Conservation (phyloP, 2,113 vertebrate species). For the Sceloporus undulatus region DNA sequence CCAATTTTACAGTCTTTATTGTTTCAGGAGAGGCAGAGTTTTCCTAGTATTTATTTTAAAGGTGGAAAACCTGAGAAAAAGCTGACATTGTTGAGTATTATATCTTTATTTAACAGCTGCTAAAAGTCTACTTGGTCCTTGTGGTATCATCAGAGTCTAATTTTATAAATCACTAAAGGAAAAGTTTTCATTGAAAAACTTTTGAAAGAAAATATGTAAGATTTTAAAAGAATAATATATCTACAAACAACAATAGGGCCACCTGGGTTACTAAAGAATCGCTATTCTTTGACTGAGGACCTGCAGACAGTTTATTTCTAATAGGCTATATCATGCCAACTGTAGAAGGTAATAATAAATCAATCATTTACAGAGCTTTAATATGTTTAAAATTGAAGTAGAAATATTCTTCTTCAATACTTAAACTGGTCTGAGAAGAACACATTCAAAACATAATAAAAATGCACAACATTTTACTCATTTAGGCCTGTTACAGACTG, state of each 20-base stretch:
- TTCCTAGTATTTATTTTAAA: slow-evolving; percentile 59
- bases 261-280: not conserved
- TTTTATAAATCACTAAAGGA: slow-evolving; percentile 46
- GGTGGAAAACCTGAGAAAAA: slow-evolving; percentile 42
- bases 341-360: not conserved
- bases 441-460: no score
- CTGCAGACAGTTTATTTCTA: not conserved
- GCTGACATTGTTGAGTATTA: slow-evolving; percentile 23
- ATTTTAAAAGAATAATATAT: not conserved
- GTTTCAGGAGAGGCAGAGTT: slow-evolving; percentile 79
- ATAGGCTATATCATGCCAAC: not conserved
- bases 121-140: slow-evolving; percentile 49
- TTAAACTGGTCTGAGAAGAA: not conserved
- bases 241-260: not conserved
- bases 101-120: slow-evolving; percentile 47
- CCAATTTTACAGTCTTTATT: slow-evolving; percentile 83
- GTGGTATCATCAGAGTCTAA: slow-evolving; percentile 56
- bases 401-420: not conserved
- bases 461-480: no score
- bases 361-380: not conserved
- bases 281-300: not conserved
- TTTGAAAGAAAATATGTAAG: not conserved
- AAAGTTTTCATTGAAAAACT: slow-evolving; percentile 25
- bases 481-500: no score
- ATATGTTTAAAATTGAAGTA: not conserved